Evolutionary conservation across 2,888 invertebrate species (phyloP), one percentile per base, ranked within the genome.

Genomic region (Eurytoma adleriae): DNA sequence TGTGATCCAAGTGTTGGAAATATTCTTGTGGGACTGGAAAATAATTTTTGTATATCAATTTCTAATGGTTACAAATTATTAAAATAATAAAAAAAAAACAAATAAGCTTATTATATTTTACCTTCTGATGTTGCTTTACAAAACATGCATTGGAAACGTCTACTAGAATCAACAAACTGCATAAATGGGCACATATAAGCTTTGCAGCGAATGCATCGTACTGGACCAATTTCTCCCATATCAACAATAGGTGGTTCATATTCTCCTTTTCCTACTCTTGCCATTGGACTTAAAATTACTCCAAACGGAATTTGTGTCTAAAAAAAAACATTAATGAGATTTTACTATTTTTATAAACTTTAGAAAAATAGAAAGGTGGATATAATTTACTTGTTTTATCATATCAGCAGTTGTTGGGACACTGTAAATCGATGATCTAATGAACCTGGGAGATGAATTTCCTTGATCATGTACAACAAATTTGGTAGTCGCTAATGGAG

Each of bases 171-270:
- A 72, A 98, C 94, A 89, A 99, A 99, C 91, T 98, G 97, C 99
- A 99, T 99, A 88, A 95, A 97, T 2, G 99, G 98, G 86, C 97
- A 97, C 97, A 99, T 99, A 92, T 99, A 99, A 0, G 99, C 99
- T 92, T 99, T 99, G 92, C 99, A 99, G 76, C 99, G 94, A 85
- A 96, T 94, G 90, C 99, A 99, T 13, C 99, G 94, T 70, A 99
- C 97, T 1, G 99, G 99, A 2, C 99, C 99, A 88, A 94, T 88
- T 81, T 97, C 96, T 1, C 98, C 98, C 90, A 98, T 96, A 92
- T 99, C 96, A 2, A 98, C 95, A 56, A 99, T 93, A 0, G 98
- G 98, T 0, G 97, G 96, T 81, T 95, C 94, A 83, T 93, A 93
- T 89, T 97, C 97, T 16, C 93, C 93, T 40, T 93, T 94, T 0